Evolutionary conservation across 2,888 invertebrate species (phyloP).

Genomic region (Eupsilia transversa): DNA sequence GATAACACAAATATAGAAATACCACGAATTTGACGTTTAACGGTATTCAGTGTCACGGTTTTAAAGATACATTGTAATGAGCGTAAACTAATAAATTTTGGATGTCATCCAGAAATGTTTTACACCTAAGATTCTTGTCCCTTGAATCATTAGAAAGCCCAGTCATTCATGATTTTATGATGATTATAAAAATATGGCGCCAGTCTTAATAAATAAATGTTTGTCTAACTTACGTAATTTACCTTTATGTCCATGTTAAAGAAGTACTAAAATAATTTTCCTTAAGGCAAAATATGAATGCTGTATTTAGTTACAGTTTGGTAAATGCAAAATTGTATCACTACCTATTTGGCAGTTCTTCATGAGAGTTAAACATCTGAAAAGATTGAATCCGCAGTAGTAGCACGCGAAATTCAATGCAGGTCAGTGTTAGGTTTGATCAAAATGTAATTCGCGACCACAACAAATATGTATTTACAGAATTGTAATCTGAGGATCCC

Average conservation of each 20-base stretch:
- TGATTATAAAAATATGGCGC: slow-evolving; percentile 10
- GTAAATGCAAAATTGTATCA: background rate
- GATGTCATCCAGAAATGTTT: slow-evolving; percentile 42
- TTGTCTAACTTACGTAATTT: background rate
- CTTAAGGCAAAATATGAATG: background rate
- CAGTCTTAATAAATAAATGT: background rate
- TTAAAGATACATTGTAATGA: slow-evolving; percentile 3
- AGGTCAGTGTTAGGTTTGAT: no score
- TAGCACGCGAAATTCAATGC: no score
- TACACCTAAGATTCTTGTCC: slow-evolving; percentile 9
- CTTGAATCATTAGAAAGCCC: slow-evolving; percentile 43
- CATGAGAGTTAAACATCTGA: background rate
- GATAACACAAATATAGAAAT: slow-evolving; percentile 35
- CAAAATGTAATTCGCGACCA: no score
- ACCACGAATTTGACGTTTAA: background rate
- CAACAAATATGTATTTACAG: no score
- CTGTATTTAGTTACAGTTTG: background rate
- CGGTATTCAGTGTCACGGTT: slow-evolving; percentile 4
- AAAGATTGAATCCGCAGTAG: no score
- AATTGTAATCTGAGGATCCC: no score
- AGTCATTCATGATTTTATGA: slow-evolving; percentile 11
- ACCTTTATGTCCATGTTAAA: background rate
- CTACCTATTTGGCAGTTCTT: background rate
- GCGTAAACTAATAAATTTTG: slow-evolving; percentile 28
- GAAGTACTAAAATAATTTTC: background rate